A percentile compares a stretch with the other conserved stretches of the same genome.
Evolutionary conservation across 2,888 invertebrate genomes (phyloP).

Genomic region (Sarcophaga variegata): DNA sequence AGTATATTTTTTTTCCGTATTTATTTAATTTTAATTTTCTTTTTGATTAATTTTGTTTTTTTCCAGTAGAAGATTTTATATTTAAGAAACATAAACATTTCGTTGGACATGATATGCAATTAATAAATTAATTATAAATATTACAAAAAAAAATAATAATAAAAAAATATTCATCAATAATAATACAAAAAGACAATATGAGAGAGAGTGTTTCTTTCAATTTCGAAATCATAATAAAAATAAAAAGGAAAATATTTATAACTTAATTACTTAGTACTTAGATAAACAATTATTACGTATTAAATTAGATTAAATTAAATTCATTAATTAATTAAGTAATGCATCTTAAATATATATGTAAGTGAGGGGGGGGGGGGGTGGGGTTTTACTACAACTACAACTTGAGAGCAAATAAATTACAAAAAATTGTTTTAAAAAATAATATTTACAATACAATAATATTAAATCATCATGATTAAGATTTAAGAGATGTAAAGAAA

Average conservation of each 20-base stretch:
- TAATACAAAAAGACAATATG: conserved; percentile 27
- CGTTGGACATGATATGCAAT: conserved; percentile 54
- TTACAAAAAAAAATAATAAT: neutral
- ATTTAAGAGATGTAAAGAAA: conserved; percentile 6
- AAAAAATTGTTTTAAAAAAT: conserved; percentile 20
- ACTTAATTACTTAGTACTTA: conserved; percentile 34
- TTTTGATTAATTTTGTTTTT: conserved; percentile 4
- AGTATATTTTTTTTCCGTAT: conserved; percentile 26
- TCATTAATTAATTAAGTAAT: neutral
- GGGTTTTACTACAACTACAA: neutral
- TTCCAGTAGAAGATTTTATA: conserved; percentile 8
- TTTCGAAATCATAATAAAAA: no score
- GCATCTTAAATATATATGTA: neutral
- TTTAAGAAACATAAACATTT: conserved; percentile 15
- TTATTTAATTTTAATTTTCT: conserved; percentile 11
- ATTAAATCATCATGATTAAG: neutral
- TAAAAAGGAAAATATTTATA: conserved; percentile 25
- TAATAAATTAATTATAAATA: conserved; percentile 67
- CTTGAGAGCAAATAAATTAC: conserved; percentile 52
- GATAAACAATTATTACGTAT: conserved; percentile 52
- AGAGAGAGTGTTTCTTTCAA: no score
- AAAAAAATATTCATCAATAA: conserved; percentile 35
- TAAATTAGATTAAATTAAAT: conserved; percentile 38
- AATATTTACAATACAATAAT: conserved; percentile 49
- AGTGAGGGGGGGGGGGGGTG: no score